Percentiles rank a stretch among this genome's conserved stretches.
These are phyloP conservation scores for Sphaerophoria rueppellii DNA, from an alignment of 2,888 invertebrate genomes.

Conservation along the genomic window DNA sequence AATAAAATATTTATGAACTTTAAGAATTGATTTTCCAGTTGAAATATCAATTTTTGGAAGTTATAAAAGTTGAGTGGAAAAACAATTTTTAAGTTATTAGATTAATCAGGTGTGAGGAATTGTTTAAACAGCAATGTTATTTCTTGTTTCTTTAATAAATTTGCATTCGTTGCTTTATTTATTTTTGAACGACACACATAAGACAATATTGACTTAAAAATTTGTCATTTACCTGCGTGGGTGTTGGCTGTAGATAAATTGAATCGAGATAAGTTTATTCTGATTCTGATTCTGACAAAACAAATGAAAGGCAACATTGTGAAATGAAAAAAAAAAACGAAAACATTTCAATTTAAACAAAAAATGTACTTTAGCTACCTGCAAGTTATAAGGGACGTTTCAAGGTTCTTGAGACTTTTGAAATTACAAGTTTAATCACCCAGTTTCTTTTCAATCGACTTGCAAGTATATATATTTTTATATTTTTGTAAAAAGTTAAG, in stretches of 20 bases:
- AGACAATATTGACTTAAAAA: conserved; percentile 14
- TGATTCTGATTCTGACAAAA: background rate
- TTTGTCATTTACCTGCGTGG: conserved; percentile 1
- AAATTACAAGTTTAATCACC: too few relatives aligned
- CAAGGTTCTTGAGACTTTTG: too few relatives aligned
- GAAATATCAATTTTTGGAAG: background rate
- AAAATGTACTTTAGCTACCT: background rate
- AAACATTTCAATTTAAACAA: background rate
- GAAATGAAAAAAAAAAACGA: background rate
- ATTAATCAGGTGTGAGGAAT: conserved; percentile 16
- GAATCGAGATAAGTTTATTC: background rate
- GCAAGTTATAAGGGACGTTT: background rate
- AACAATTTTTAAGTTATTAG: background rate
- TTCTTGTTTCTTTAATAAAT: background rate
- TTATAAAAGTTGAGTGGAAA: conserved; percentile 1
- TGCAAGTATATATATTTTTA: too few relatives aligned
- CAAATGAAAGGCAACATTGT: background rate
- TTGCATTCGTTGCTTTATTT: conserved; percentile 1
- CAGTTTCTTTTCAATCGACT: too few relatives aligned
- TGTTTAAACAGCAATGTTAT: conserved; percentile 14
- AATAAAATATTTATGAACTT: too few relatives aligned
- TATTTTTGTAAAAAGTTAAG: too few relatives aligned
- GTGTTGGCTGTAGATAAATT: background rate
- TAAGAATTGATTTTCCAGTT: too few relatives aligned
- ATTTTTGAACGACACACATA: background rate